Conservation (phyloP, 1,140 invertebrate genomes). For the Drosophila trapezifrons region DNA sequence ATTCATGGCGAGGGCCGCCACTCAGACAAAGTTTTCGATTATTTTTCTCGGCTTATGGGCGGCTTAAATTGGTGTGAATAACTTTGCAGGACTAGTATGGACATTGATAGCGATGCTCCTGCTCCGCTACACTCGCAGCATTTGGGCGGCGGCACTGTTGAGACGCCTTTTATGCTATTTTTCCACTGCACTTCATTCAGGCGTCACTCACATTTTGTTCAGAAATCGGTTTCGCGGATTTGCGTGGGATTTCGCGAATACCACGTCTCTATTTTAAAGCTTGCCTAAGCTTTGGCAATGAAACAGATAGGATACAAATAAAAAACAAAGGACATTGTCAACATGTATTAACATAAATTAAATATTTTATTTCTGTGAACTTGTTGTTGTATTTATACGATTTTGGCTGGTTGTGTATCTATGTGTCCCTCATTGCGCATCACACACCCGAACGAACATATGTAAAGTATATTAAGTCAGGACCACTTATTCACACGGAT, state of each 20-base stretch:
- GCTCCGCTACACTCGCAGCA: slow-evolving; percentile 16
- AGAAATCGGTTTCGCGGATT: slow-evolving; percentile 11
- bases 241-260: slow-evolving; percentile 15
- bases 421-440: not conserved
- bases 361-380: too few species aligned
- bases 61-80: not conserved
- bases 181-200: slow-evolving; percentile 8
- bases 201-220: slow-evolving; percentile 13
- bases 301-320: slow-evolving; percentile 6
- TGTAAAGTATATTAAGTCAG: slow-evolving; percentile 5
- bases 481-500: not conserved
- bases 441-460: slow-evolving; percentile 13
- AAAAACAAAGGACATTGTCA: slow-evolving; percentile 14
- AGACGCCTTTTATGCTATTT: slow-evolving; percentile 12
- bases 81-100: not conserved
- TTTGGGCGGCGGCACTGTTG: slow-evolving; percentile 12
- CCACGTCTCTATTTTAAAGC: slow-evolving; percentile 18
- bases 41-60: not conserved
- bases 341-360: slow-evolving; percentile 7
- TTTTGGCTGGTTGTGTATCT: slow-evolving; percentile 8
- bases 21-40: not conserved
- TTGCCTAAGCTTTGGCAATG: slow-evolving; percentile 21
- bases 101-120: slow-evolving; percentile 2
- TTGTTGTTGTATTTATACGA: not conserved
- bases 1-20: not conserved